Evolutionary conservation across 2,113 vertebrate genomes (phyloP), one percentile per base, ranked within the genome.

Genomic region (Zosterops japonicus): DNA sequence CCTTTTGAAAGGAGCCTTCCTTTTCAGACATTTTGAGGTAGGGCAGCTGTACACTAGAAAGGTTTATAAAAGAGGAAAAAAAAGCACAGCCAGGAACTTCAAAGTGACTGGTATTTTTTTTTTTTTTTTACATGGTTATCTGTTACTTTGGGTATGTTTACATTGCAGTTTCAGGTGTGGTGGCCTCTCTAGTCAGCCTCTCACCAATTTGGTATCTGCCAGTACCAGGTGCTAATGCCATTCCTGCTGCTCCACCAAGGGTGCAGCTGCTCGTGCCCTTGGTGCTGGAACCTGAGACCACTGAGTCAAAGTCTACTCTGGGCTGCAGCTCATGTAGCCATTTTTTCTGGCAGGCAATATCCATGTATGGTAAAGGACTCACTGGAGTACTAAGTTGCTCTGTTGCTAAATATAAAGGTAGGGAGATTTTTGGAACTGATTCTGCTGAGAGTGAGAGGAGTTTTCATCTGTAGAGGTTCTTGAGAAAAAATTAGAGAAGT

Each of bases 391-490:
- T 85, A 7, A 9, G 76, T 90, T 92, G 84, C 84, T 85, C 77
- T 47, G 89, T 95, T 95, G 64, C 94, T 97, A 97, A 96, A 95
- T 97, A 95, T 96, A 95, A 95, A 95, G 52, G 64, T 69, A 50
- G 71, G 65, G 69, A 87, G 60, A 78, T 81, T 95, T 76, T 76
- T 95, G 76, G 68, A 95, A 87, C 65, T 0, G 1, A n/a, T 89
- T 92, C 41, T 78, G 22, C 68, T 63, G 71, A 44, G 57, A 86
- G 39, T 2, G 7, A 88, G 36, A 67, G 60, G 29, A 90, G 56
- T 83, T 89, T 61, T 44, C 15, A 81, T n/a, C 21, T 83, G 33
- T 70, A 39, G 64, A 84, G 8, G 8, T 63, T 94, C 35, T 87
- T 87, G 35, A 83, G 56, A 92, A 17, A 14, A 35, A 39, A 52